Evolutionary conservation across 2,888 invertebrate genomes (phyloP).

Genomic region (Orthonychiurus folsomi): DNA sequence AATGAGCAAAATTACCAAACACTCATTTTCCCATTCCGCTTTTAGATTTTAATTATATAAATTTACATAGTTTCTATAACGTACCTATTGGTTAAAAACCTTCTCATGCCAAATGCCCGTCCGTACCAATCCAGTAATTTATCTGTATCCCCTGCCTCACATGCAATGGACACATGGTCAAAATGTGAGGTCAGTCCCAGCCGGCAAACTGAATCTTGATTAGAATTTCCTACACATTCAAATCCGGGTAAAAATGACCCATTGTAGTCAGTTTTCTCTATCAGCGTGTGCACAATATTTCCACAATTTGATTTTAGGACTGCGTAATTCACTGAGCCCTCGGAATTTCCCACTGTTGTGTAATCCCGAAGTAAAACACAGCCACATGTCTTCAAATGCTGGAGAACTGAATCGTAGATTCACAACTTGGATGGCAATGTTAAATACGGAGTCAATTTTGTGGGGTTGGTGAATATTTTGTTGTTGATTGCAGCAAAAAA

Average conservation of each 20-base stretch:
- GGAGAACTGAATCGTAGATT: conserved; percentile 30
- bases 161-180: conserved; percentile 47
- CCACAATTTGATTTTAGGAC: conserved; percentile 45
- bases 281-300: conserved; percentile 46
- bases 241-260: conserved; percentile 46
- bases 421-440: conserved; percentile 45
- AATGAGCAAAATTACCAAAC: conserved; percentile 6
- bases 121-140: conserved; percentile 46
- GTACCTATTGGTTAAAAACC: conserved; percentile 44
- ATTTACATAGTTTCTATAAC: too few relatives aligned
- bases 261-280: conserved; percentile 44
- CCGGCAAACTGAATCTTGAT: not conserved
- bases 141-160: conserved; percentile 42
- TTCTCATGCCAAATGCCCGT: conserved; percentile 45
- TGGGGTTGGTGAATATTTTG: conserved; percentile 14
- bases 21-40: not conserved
- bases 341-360: conserved; percentile 33
- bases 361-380: conserved; percentile 41
- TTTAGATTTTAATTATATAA: too few relatives aligned
- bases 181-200: conserved; percentile 40
- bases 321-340: conserved; percentile 43
- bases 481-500: conserved; percentile 33
- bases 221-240: conserved; percentile 9
- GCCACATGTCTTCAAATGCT: conserved; percentile 35
- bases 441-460: conserved; percentile 44